These are phyloP conservation scores for Apamea crenata DNA, from an alignment of 2,888 invertebrate genomes.

Conservation along the genomic window DNA sequence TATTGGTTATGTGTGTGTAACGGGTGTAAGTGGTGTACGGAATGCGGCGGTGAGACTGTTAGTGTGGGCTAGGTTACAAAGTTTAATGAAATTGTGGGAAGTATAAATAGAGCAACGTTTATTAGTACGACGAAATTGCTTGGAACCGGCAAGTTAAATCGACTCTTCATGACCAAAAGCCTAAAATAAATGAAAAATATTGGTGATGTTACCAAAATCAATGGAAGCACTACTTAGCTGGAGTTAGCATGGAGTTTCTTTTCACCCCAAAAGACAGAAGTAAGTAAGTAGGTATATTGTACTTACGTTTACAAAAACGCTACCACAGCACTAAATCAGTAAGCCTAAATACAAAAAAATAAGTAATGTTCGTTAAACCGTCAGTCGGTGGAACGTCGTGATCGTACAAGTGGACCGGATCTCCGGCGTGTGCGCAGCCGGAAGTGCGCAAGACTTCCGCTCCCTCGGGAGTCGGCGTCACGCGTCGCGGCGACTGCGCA, in stretches of 20 bases:
- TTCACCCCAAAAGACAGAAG: neutral
- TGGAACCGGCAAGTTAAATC: neutral
- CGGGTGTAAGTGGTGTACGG: constrained; percentile 29
- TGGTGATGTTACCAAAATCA: neutral
- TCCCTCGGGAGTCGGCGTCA: constrained; percentile 87
- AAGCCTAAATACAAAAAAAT: constrained; percentile 14
- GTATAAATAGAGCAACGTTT: constrained; percentile 7
- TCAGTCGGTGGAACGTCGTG: constrained; percentile 71
- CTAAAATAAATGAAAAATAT: neutral
- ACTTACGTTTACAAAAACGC: neutral
- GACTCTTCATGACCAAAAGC: neutral
- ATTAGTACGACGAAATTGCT: constrained; percentile 2
- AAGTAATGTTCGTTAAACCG: constrained; percentile 54
- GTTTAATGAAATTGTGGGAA: constrained; percentile 26
- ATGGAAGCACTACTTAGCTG: neutral
- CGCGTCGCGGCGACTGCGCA: constrained; percentile 78
- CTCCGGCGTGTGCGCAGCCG: constrained; percentile 84
- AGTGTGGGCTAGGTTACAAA: constrained; percentile 28
- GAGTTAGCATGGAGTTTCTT: neutral
- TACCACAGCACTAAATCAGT: constrained; percentile 14
- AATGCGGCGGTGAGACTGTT: constrained; percentile 21
- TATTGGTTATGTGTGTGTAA: constrained; percentile 65
- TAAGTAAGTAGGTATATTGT: too few species aligned
- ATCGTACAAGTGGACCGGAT: constrained; percentile 83
- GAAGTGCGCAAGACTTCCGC: constrained; percentile 89